Evolutionary conservation across 2,797 vertebrate species (phyloP).

Genomic region (Peromyscus nudipes): DNA sequence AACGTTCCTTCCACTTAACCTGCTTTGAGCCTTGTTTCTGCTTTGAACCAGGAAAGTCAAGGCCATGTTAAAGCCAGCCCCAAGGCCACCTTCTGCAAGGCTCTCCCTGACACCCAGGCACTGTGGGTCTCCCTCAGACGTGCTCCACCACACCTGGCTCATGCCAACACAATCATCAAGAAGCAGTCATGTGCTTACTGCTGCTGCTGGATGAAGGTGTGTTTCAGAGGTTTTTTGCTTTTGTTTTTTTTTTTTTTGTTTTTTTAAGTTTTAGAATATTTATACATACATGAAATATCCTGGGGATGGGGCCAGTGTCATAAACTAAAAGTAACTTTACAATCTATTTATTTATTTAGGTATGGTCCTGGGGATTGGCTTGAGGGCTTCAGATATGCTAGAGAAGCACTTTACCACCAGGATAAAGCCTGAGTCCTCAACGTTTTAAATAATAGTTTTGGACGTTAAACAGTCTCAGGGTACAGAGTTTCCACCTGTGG

Average conservation of each 20-base stretch:
- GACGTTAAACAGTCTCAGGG: background rate
- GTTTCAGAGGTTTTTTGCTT: background rate
- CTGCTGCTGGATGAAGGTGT: background rate
- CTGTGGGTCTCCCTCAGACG: background rate
- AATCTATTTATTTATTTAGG: background rate
- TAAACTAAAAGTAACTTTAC: background rate
- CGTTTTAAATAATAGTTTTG: background rate
- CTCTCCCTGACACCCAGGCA: background rate
- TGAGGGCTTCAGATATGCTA: background rate
- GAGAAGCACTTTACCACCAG: background rate
- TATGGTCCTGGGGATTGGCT: background rate
- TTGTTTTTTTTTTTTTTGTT: background rate
- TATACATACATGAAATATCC: background rate
- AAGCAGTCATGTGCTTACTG: background rate
- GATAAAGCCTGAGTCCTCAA: background rate
- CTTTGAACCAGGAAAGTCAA: background rate
- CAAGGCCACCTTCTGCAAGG: background rate
- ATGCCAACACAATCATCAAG: background rate
- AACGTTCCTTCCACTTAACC: background rate
- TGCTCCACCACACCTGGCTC: background rate
- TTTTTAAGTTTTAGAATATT: slow-evolving; percentile 8
- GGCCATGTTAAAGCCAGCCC: background rate
- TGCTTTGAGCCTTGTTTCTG: background rate
- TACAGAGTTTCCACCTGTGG: background rate
- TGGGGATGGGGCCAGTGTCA: background rate